Evolutionary conservation across 2,888 invertebrate species (phyloP).

Genomic region (Drosophila multiciliata): DNA sequence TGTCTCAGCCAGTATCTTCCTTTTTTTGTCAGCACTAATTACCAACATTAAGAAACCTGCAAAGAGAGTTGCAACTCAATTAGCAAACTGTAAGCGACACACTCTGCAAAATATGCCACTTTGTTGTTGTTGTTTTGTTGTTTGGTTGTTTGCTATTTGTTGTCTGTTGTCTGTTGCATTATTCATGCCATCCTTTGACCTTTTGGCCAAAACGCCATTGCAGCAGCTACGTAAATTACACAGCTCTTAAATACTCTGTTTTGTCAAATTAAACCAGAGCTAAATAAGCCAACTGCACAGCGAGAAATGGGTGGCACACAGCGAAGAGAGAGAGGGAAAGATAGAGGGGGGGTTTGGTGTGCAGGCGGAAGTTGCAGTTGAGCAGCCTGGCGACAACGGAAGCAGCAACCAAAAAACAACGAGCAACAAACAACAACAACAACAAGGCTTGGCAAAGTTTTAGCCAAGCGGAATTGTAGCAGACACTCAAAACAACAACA

Average conservation of each 20-base stretch:
- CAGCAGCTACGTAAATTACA: slow-evolving; percentile 39
- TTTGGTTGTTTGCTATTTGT: slow-evolving; percentile 7
- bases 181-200: slow-evolving; percentile 67
- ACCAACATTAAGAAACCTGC: slow-evolving; percentile 75
- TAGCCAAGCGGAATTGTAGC: slow-evolving; percentile 60
- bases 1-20: slow-evolving; percentile 43
- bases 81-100: slow-evolving; percentile 71
- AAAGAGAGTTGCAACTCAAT: slow-evolving; percentile 74
- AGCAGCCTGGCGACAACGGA: slow-evolving; percentile 63
- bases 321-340: background rate
- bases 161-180: slow-evolving; percentile 48
- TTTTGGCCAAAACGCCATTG: slow-evolving; percentile 41
- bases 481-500: slow-evolving; percentile 52
- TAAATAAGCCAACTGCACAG: slow-evolving; percentile 58
- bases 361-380: slow-evolving; percentile 46
- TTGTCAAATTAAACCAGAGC: slow-evolving; percentile 75
- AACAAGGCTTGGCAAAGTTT: slow-evolving; percentile 44
- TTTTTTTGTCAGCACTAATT: slow-evolving; percentile 63
- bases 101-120: slow-evolving; percentile 34
- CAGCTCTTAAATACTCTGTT: slow-evolving; percentile 64
- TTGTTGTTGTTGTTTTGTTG: slow-evolving; percentile 19
- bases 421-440: slow-evolving; percentile 41
- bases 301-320: background rate
- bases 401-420: slow-evolving; percentile 47
- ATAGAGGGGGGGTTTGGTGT: too few species aligned